These are phyloP conservation scores for Scaptomyza hsui DNA, from an alignment of 1,140 invertebrate species.

Conservation along the genomic window DNA sequence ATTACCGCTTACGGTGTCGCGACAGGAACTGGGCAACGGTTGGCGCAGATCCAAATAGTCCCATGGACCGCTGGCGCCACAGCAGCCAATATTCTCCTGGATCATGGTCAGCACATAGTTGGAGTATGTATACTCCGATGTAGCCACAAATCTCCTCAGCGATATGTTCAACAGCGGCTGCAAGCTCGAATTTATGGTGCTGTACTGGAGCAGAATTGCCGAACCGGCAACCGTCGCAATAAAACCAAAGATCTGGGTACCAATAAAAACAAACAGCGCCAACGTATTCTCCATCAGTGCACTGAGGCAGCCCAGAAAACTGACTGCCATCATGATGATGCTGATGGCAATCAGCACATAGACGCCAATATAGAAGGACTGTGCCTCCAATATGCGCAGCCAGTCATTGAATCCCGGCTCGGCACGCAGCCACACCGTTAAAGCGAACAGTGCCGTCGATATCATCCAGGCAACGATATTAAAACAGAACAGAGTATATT, in stretches of 20 bases:
- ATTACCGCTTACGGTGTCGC: slow-evolving; percentile 94
- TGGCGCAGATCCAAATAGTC: slow-evolving; percentile 91
- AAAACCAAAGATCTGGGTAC: slow-evolving; percentile 89
- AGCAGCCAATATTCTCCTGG: slow-evolving; percentile 95
- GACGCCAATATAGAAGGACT: slow-evolving; percentile 91
- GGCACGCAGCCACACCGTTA: slow-evolving; percentile 91
- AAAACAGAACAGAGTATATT: slow-evolving; percentile 89
- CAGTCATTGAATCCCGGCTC: slow-evolving; percentile 92
- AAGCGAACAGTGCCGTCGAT: slow-evolving; percentile 89
- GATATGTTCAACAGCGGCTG: slow-evolving; percentile 89
- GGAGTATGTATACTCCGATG: slow-evolving; percentile 87
- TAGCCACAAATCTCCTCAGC: slow-evolving; percentile 89
- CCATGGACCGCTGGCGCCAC: slow-evolving; percentile 91
- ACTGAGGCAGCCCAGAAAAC: slow-evolving; percentile 90
- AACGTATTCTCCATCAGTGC: slow-evolving; percentile 88
- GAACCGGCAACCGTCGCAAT: slow-evolving; percentile 89
- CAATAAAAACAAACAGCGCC: slow-evolving; percentile 87
- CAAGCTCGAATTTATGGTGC: slow-evolving; percentile 90
- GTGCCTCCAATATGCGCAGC: slow-evolving; percentile 89
- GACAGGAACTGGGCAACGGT: slow-evolving; percentile 91
- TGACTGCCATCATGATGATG: slow-evolving; percentile 88
- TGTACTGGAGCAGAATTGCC: slow-evolving; percentile 91
- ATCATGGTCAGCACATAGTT: slow-evolving; percentile 89
- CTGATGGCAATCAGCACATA: slow-evolving; percentile 91
- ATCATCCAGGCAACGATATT: slow-evolving; percentile 90